Evolutionary conservation across 2,888 invertebrate genomes (phyloP).

Genomic region (Apocheima hispidaria): DNA sequence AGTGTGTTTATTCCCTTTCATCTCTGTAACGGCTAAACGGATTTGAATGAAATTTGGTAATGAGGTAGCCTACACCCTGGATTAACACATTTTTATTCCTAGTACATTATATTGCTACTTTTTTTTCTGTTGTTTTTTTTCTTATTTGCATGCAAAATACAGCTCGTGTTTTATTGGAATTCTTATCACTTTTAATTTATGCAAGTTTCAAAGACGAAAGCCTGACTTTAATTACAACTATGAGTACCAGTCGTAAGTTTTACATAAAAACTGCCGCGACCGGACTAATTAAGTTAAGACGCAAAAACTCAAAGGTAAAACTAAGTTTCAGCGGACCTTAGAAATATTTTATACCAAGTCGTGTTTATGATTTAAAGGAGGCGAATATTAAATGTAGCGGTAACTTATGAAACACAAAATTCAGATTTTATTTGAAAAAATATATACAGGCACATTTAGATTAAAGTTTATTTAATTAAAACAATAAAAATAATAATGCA

Average conservation of each 20-base stretch:
- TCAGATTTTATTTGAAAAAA: too few relatives aligned
- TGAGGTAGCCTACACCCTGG: too few relatives aligned
- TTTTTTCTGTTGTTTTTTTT: too few relatives aligned
- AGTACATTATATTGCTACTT: too few relatives aligned
- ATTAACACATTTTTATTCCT: too few relatives aligned
- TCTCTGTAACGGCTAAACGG: too few relatives aligned
- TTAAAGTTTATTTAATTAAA: too few relatives aligned
- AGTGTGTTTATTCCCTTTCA: too few relatives aligned
- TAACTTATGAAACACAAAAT: too few relatives aligned
- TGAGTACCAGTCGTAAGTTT: slow-evolving; percentile 18
- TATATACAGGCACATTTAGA: too few relatives aligned
- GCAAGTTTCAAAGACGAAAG: slow-evolving; percentile 19
- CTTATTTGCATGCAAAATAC: background rate
- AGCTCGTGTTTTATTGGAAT: background rate
- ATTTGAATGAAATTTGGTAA: too few relatives aligned
- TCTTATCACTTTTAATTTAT: slow-evolving; percentile 20
- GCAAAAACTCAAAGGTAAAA: slow-evolving; percentile 24
- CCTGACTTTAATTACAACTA: slow-evolving; percentile 20
- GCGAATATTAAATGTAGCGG: background rate
- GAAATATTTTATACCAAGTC: slow-evolving; percentile 1
- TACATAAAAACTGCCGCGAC: slow-evolving; percentile 11
- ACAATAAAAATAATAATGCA: too few relatives aligned
- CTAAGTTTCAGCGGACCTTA: background rate
- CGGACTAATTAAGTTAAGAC: slow-evolving; percentile 47
- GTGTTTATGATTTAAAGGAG: background rate